These are phyloP conservation scores for Percopsis transmontana DNA, from an alignment of 2,113 vertebrate genomes.

Conservation along the genomic window DNA sequence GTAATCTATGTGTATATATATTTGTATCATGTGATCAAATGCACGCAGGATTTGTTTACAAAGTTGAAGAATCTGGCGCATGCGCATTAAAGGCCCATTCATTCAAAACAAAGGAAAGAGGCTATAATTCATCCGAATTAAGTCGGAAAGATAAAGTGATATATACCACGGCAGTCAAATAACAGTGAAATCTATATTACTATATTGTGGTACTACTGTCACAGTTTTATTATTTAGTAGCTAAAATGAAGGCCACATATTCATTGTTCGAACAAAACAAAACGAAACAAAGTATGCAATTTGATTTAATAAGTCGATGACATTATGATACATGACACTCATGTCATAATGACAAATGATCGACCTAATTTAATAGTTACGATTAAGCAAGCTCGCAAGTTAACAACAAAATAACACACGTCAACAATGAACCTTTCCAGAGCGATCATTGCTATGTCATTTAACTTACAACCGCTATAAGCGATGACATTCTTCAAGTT, in stretches of 20 bases:
- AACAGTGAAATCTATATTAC: accelerated
- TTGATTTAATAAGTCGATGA: too few species aligned
- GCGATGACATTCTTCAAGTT: conserved; percentile 43
- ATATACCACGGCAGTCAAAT: not conserved
- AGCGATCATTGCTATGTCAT: conserved; percentile 33
- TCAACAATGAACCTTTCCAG: conserved; percentile 62
- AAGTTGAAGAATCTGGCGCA: conserved; percentile 79
- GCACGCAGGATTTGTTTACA: conserved; percentile 86
- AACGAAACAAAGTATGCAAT: too few species aligned
- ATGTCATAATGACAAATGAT: not conserved
- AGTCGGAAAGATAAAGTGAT: conserved; percentile 6
- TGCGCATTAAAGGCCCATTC: conserved; percentile 88
- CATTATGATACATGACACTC: not conserved
- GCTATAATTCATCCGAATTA: conserved; percentile 19
- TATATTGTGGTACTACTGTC: not conserved
- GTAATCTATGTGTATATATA: conserved; percentile 4
- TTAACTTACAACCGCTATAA: not conserved
- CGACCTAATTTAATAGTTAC: not conserved
- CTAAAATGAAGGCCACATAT: too few species aligned
- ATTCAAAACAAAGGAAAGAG: conserved; percentile 80
- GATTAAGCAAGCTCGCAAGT: conserved; percentile 40
- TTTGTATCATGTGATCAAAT: conserved; percentile 80
- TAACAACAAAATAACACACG: conserved; percentile 57
- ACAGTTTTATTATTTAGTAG: too few species aligned
- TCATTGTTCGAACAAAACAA: too few species aligned